These are phyloP conservation scores for Ferrisia virgata DNA, from an alignment of 2,888 invertebrate species.

Conservation along the genomic window DNA sequence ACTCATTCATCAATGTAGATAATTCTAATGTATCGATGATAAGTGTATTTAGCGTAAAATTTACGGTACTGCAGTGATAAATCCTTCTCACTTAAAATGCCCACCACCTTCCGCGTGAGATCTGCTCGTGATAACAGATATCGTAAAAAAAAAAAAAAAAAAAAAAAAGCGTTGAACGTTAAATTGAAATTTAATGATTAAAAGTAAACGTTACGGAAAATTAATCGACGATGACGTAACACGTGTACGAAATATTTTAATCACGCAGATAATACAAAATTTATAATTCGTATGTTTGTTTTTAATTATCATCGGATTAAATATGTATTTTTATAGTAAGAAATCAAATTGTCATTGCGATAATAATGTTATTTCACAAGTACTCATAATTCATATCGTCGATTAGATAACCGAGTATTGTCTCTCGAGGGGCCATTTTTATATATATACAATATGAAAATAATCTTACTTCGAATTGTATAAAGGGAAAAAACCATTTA, in stretches of 20 bases:
- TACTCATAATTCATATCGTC: not conserved
- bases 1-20: not conserved
- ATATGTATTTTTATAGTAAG: not conserved
- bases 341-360: not conserved
- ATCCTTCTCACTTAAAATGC: no score
- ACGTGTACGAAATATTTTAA: not conserved
- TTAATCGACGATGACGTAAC: not conserved
- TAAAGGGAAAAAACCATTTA: no score
- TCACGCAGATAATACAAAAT: not conserved
- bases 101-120: not conserved
- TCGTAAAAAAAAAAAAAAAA: not conserved
- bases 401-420: not conserved
- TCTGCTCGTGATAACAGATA: not conserved
- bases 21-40: not conserved
- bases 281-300: not conserved
- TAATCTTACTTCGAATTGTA: not conserved
- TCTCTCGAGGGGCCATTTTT: not conserved
- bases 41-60: not conserved
- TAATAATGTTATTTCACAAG: not conserved
- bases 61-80: no score
- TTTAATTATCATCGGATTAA: not conserved
- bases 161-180: not conserved
- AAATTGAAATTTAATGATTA: not conserved
- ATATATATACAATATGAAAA: not conserved
- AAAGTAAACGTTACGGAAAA: not conserved